These are phyloP conservation scores for Drosophila austrosaltans DNA, from an alignment of 2,888 invertebrate genomes.

Conservation along the genomic window DNA sequence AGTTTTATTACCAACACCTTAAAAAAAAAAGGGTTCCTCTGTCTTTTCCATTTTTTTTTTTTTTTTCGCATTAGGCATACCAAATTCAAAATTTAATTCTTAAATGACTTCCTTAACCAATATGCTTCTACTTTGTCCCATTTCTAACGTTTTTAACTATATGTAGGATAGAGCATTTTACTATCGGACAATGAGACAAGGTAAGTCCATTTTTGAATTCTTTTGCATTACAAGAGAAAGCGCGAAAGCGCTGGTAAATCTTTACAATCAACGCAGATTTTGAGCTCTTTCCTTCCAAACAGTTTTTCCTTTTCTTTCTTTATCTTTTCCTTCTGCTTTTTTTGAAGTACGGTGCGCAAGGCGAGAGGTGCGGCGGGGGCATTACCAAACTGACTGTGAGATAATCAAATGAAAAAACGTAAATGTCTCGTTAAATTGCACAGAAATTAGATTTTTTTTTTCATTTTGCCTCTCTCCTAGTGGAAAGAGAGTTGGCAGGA, in stretches of 20 bases:
- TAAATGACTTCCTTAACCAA: slow-evolving; percentile 8
- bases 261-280: slow-evolving; percentile 65
- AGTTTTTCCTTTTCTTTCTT: slow-evolving; percentile 11
- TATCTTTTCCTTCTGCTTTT: slow-evolving; percentile 1
- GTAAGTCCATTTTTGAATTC: slow-evolving; percentile 57
- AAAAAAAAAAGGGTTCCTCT: not conserved
- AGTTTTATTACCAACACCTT: slow-evolving; percentile 9
- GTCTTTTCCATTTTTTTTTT: too few species aligned
- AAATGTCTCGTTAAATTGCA: slow-evolving; percentile 82
- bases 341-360: not conserved
- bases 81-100: not conserved
- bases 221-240: slow-evolving; percentile 12
- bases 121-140: not conserved
- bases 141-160: slow-evolving; percentile 8
- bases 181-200: slow-evolving; percentile 52
- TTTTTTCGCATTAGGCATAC: not conserved
- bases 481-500: slow-evolving; percentile 49
- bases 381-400: slow-evolving; percentile 76
- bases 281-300: slow-evolving; percentile 27
- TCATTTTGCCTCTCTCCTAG: slow-evolving; percentile 35
- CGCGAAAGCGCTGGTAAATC: slow-evolving; percentile 53
- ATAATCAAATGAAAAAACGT: slow-evolving; percentile 82
- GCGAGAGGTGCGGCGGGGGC: slow-evolving; percentile 33
- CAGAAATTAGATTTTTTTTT: slow-evolving; percentile 80
- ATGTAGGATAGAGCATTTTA: slow-evolving; percentile 38